Conservation (phyloP, 2,113 vertebrate species). For the Riparia riparia region DNA sequence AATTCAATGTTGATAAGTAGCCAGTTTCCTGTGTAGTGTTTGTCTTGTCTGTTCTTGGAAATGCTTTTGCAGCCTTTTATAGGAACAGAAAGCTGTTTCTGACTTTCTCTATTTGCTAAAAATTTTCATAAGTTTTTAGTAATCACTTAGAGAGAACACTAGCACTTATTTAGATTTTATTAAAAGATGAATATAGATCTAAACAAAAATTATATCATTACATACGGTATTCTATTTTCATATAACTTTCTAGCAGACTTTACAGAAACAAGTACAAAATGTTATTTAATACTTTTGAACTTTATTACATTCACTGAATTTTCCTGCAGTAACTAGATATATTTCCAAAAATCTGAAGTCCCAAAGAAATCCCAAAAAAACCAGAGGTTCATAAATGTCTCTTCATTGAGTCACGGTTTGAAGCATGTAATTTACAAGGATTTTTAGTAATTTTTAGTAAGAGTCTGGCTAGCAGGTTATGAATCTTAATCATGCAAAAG, state of each 20-base stretch:
- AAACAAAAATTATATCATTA: not conserved
- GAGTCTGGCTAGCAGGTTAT: not conserved
- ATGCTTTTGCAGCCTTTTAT: not conserved
- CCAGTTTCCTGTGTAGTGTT: not conserved
- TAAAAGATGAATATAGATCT: not conserved
- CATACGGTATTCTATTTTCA: not conserved
- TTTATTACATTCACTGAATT: not conserved
- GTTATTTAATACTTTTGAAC: not conserved
- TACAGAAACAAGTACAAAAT: not conserved
- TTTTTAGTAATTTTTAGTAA: not conserved
- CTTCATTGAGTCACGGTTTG: not conserved
- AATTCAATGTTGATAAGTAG: not conserved
- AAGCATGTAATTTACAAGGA: not conserved
- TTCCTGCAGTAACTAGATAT: not conserved
- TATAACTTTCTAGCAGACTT: not conserved
- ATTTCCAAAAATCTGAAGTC: not conserved
- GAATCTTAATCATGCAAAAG: not conserved
- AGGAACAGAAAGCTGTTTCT: not conserved
- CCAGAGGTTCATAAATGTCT: not conserved
- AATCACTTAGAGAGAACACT: not conserved
- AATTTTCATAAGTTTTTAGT: not conserved
- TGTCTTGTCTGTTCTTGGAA: not conserved
- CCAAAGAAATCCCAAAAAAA: not conserved
- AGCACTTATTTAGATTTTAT: not conserved
- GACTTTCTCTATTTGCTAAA: not conserved